A percentile compares a stretch with the other conserved stretches of the same genome.
Evolutionary conservation across 2,113 vertebrate genomes (phyloP).

Genomic region (Sprattus sprattus): DNA sequence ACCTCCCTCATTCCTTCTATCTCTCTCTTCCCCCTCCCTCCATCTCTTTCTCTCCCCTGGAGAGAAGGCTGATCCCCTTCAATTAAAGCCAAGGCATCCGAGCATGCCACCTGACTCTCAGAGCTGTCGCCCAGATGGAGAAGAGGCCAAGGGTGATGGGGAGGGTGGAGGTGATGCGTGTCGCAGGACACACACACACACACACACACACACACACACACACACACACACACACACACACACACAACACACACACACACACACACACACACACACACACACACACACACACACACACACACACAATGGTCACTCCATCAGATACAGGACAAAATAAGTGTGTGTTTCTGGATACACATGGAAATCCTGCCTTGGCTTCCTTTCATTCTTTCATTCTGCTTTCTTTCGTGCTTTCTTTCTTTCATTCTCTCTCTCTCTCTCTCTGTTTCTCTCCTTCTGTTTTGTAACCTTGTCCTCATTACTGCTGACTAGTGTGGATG

Average conservation of each 20-base stretch:
- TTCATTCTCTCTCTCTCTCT: too few relatives aligned
- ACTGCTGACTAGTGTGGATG: too few relatives aligned
- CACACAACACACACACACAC: constrained; percentile 22
- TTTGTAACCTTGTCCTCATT: too few relatives aligned
- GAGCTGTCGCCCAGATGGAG: not conserved
- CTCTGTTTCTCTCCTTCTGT: too few relatives aligned
- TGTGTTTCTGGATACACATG: too few relatives aligned
- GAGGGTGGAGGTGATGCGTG: not conserved
- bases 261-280: not conserved
- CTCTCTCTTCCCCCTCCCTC: not conserved
- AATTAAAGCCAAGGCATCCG: not conserved
- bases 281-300: constrained; percentile 14
- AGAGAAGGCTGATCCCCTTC: not conserved
- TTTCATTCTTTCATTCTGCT: too few relatives aligned
- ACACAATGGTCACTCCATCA: constrained; percentile 24
- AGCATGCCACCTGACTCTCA: not conserved
- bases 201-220: constrained; percentile 9
- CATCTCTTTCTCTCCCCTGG: not conserved
- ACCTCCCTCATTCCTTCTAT: not conserved
- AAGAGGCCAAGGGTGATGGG: not conserved
- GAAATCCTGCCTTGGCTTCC: too few relatives aligned
- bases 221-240: not conserved
- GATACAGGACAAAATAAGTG: not conserved
- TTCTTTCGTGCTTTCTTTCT: too few relatives aligned
- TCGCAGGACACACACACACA: not conserved